These are phyloP conservation scores for Leiothrix lutea DNA, from an alignment of 2,113 vertebrate genomes.

Conservation along the genomic window DNA sequence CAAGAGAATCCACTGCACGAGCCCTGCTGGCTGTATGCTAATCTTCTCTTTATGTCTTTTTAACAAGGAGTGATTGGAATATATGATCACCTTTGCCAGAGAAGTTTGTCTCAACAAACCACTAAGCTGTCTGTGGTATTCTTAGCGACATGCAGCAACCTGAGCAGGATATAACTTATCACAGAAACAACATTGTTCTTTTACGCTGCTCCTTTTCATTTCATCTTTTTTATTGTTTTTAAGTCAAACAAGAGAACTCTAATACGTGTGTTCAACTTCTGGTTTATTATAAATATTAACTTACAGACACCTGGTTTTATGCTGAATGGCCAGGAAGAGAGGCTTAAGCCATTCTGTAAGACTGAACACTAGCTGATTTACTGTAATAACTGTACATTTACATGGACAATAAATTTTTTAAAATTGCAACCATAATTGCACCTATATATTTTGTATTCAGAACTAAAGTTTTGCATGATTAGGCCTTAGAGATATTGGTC, in stretches of 20 bases:
- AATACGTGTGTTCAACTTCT: neutral
- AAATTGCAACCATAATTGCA: neutral
- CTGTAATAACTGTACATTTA: neutral
- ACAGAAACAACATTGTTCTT: neutral
- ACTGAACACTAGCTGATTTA: neutral
- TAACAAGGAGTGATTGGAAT: slow-evolving; percentile 58
- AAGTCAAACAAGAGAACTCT: neutral
- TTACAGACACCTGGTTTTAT: neutral
- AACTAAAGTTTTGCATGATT: neutral
- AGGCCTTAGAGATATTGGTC: neutral
- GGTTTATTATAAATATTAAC: neutral
- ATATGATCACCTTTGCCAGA: neutral
- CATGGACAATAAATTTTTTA: neutral
- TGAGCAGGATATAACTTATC: neutral
- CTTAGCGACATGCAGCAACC: neutral
- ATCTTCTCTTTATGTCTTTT: slow-evolving; percentile 70
- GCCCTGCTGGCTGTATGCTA: slow-evolving; percentile 59
- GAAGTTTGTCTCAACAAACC: slow-evolving; percentile 1
- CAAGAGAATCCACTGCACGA: slow-evolving; percentile 68
- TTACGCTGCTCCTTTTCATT: neutral
- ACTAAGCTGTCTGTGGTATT: neutral
- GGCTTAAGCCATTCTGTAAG: neutral
- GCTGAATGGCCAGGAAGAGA: neutral
- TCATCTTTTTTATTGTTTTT: neutral
- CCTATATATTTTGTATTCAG: neutral